Evolutionary conservation across 23 tunicate species (phyloP).

Genomic region (Corella eumyota): DNA sequence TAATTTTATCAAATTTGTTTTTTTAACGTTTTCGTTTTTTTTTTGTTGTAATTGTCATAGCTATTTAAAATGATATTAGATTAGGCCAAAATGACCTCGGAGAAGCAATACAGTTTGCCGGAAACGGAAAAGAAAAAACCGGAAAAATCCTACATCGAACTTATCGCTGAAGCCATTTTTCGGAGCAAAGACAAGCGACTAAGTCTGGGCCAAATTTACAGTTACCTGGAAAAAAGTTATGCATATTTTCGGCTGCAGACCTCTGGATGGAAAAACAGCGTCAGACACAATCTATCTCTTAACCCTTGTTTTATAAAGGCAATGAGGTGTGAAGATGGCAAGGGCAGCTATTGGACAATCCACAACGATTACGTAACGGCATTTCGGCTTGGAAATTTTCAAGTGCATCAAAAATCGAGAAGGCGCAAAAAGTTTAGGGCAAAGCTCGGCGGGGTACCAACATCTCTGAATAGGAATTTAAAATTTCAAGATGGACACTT

Average conservation of each 20-base stretch:
- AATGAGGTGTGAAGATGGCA: constrained; percentile 16
- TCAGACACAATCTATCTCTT: constrained; percentile 12
- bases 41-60: no score
- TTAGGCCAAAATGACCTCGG: no score
- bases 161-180: constrained; percentile 20
- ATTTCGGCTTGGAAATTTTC: constrained; percentile 5
- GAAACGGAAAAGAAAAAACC: no score
- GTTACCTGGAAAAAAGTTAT: constrained; percentile 1
- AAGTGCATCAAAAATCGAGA: constrained; percentile 12
- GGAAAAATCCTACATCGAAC: background rate
- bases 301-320: constrained; percentile 13
- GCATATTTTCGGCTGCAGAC: background rate
- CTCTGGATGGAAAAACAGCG: constrained; percentile 14
- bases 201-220: constrained; percentile 8
- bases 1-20: no score
- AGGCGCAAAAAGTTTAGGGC: no score
- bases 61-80: no score
- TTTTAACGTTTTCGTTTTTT: no score
- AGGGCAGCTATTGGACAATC: constrained; percentile 15
- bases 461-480: no score
- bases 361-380: background rate
- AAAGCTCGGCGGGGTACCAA: no score
- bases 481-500: no score
- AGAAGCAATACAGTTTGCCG: no score
- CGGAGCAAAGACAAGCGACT: background rate